These are phyloP conservation scores for Melanaphis sacchari DNA, from an alignment of 1,140 invertebrate genomes.

Conservation along the genomic window DNA sequence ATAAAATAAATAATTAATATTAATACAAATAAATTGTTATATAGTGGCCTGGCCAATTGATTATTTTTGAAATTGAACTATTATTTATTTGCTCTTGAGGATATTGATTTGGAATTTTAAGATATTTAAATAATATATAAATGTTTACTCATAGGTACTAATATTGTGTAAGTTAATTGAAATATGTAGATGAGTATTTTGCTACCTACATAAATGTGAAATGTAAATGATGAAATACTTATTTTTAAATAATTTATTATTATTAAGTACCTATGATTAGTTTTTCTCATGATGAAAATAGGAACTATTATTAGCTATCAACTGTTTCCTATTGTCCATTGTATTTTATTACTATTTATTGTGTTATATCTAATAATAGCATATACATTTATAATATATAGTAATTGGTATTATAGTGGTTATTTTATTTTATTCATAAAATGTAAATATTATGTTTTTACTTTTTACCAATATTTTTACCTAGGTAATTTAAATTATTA, in stretches of 20 bases:
- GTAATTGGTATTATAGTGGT: too few relatives aligned
- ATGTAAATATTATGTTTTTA: not conserved
- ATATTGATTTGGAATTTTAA: not conserved
- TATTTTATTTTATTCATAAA: not conserved
- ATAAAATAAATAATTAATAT: not conserved
- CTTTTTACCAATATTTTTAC: not conserved
- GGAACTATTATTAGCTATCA: too few relatives aligned
- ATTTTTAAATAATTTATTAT: too few relatives aligned
- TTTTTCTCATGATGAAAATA: not conserved
- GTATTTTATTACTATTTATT: too few relatives aligned
- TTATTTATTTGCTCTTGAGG: not conserved
- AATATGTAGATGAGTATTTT: not conserved
- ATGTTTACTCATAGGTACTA: too few relatives aligned
- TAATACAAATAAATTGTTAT: not conserved
- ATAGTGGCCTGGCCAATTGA: not conserved
- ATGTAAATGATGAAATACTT: too few relatives aligned
- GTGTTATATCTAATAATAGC: too few relatives aligned
- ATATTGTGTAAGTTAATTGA: not conserved
- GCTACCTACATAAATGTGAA: too few relatives aligned
- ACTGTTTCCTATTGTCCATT: too few relatives aligned
- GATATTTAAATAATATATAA: too few relatives aligned
- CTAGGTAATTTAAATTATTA: not conserved
- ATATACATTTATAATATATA: too few relatives aligned
- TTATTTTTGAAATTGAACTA: not conserved
- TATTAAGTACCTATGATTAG: not conserved